A percentile compares a stretch with the other conserved stretches of the same genome.
Conservation (phyloP, 1,140 invertebrate genomes). For the Caenorhabditis inopinata region DNA sequence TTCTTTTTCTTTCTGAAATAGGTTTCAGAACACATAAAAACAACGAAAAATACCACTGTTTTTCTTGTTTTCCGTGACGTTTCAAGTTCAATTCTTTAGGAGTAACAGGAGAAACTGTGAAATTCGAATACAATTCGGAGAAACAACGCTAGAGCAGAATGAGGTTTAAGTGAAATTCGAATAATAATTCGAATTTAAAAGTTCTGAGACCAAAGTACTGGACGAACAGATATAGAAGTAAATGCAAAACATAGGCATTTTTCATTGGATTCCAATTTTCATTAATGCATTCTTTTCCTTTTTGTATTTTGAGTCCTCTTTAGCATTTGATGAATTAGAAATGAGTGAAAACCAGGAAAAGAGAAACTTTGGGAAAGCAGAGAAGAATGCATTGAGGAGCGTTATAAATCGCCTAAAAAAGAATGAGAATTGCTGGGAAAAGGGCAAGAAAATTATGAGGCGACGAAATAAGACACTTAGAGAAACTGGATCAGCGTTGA, state of each 20-base stretch:
- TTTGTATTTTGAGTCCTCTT: not conserved
- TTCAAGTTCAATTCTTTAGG: too few species aligned
- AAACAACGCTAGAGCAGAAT: not conserved
- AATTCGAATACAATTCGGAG: not conserved
- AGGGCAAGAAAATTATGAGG: not conserved
- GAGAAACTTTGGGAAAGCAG: not conserved
- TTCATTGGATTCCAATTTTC: not conserved
- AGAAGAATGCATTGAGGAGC: not conserved
- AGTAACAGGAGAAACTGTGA: not conserved
- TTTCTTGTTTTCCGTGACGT: too few species aligned
- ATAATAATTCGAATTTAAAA: not conserved
- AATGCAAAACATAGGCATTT: not conserved
- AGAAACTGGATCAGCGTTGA: not conserved
- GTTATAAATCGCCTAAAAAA: conserved; percentile 12
- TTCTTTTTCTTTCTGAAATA: too few species aligned
- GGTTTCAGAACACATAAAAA: too few species aligned
- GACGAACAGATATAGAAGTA: not conserved
- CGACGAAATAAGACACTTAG: not conserved
- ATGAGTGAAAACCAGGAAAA: not conserved
- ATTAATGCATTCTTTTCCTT: not conserved
- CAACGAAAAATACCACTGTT: too few species aligned
- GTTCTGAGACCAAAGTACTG: too few species aligned
- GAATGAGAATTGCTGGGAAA: conserved; percentile 11
- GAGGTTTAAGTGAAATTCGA: not conserved
- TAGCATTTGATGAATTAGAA: conserved; percentile 8